Conservation (phyloP, 2,888 invertebrate species). For the Eupithecia inturbata region DNA sequence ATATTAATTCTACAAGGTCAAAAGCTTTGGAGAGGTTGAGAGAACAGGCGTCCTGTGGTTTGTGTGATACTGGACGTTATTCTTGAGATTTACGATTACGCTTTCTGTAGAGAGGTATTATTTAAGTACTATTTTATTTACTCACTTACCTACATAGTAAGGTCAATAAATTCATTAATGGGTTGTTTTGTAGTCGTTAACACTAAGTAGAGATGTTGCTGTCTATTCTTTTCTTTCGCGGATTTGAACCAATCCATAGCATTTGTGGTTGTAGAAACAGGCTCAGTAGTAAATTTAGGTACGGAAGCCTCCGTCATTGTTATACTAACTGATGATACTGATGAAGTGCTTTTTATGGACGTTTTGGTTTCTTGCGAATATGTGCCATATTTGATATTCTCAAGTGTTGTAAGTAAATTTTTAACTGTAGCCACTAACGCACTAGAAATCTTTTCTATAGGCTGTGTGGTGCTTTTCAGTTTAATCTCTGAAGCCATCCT, state of each 20-base stretch:
- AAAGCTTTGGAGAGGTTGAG: too few species aligned
- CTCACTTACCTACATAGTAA: slow-evolving; percentile 49
- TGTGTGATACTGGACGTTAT: not conserved
- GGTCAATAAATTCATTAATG: slow-evolving; percentile 53
- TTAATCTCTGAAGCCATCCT: not conserved
- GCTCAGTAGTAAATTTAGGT: not conserved
- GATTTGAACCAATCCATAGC: slow-evolving; percentile 63
- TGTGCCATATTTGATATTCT: not conserved
- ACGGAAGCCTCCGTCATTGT: not conserved
- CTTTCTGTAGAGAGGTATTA: not conserved
- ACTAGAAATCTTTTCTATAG: not conserved
- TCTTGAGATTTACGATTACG: not conserved
- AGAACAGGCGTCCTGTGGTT: too few species aligned
- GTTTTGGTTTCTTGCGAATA: slow-evolving; percentile 1
- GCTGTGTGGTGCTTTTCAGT: not conserved
- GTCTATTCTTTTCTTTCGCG: slow-evolving; percentile 44
- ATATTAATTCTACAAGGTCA: too few species aligned
- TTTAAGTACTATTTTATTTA: not conserved
- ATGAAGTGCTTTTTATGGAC: slow-evolving; percentile 2
- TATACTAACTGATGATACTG: not conserved
- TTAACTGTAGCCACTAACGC: not conserved
- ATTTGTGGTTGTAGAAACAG: slow-evolving; percentile 35
- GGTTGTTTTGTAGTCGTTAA: not conserved
- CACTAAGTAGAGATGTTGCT: slow-evolving; percentile 23
- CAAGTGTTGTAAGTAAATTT: not conserved